phyloP scores from a whole-genome alignment of 2,797 vertebrate genomes.

The Hydrocynus forskahlii region DNA sequence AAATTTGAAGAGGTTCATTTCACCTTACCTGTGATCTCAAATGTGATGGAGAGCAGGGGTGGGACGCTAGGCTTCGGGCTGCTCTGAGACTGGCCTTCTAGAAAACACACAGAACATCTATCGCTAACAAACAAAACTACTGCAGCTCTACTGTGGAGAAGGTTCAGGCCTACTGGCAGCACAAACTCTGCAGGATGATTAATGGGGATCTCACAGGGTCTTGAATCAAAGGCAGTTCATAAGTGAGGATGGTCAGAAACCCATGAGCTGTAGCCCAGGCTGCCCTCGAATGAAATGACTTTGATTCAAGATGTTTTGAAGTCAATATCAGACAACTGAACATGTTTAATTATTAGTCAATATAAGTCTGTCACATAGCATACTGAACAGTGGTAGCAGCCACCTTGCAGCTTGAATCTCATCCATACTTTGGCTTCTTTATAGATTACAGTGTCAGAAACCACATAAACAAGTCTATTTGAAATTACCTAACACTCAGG shows the following conservation, averaged over 20 bases:
- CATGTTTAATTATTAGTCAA: neutral
- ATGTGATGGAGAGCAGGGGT: slow-evolving; percentile 89
- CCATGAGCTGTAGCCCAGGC: neutral
- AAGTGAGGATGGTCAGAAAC: neutral
- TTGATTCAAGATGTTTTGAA: slow-evolving; percentile 7
- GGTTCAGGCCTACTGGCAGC: neutral
- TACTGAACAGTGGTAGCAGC: neutral
- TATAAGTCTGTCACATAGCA: neutral
- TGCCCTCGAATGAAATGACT: neutral
- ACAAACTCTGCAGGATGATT: neutral
- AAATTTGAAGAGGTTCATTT: slow-evolving; percentile 48
- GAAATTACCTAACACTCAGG: no score
- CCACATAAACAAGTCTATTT: neutral
- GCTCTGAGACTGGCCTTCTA: slow-evolving; percentile 87
- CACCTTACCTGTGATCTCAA: slow-evolving; percentile 89
- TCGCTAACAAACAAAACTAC: slow-evolving; percentile 21
- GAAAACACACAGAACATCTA: slow-evolving; percentile 67
- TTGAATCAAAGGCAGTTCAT: neutral
- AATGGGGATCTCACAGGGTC: neutral
- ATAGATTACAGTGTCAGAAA: neutral
- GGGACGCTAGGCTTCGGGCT: slow-evolving; percentile 84
- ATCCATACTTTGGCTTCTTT: neutral
- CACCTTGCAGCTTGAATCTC: neutral
- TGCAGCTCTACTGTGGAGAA: neutral
- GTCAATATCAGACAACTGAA: neutral